Conservation (phyloP, 2,797 vertebrate genomes). For the Onychomys arenicola region DNA sequence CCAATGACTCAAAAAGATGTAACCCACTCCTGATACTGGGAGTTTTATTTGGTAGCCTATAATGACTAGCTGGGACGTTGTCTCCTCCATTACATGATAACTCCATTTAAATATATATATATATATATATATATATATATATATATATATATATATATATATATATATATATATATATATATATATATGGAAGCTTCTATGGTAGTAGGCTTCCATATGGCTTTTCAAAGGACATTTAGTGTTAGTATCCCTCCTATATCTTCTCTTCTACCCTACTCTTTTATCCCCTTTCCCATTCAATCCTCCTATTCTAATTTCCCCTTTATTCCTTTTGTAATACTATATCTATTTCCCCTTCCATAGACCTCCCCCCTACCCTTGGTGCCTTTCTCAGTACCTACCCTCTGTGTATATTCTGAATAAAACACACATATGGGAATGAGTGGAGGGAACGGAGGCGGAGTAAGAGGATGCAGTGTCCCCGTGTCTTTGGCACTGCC, state of each 20-base stretch:
- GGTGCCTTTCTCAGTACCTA: neutral
- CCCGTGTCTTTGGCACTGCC: rapidly evolving
- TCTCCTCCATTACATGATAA: neutral
- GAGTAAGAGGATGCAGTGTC: neutral
- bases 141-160: neutral
- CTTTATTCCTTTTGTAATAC: neutral
- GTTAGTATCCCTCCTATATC: neutral
- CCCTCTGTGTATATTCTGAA: neutral
- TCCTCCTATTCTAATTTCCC: neutral
- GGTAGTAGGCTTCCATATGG: neutral
- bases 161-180: no score
- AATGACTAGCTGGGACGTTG: neutral
- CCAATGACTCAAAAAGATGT: neutral
- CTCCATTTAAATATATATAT: neutral
- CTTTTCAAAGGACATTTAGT: neutral
- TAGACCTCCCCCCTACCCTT: neutral
- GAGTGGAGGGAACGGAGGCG: neutral
- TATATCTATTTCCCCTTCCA: neutral
- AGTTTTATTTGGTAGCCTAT: neutral
- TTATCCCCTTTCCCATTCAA: neutral
- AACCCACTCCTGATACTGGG: neutral
- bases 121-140: no score
- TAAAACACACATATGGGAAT: neutral
- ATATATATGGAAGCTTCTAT: neutral
- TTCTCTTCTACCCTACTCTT: no score